phyloP scores from a whole-genome alignment of 30 jellyfish, hydroid and myxozoan genomes.

The Sanderia malayensis region DNA sequence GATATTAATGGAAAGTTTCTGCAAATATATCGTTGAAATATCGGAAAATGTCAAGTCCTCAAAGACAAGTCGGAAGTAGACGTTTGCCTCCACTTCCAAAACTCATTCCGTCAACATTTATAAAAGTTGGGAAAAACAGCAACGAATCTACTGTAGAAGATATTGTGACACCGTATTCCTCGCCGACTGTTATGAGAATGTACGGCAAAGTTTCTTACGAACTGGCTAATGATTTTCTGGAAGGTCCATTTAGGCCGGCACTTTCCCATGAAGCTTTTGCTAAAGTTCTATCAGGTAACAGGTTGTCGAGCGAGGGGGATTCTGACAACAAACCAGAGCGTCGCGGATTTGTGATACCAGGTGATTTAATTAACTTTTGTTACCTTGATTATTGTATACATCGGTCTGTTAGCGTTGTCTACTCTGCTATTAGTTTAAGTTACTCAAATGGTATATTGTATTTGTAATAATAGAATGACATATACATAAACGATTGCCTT shows the following conservation, averaged over 20 bases:
- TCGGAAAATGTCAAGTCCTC: constrained; percentile 75
- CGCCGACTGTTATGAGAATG: constrained; percentile 20
- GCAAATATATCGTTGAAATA: neutral
- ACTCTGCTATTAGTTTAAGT: too few relatives aligned
- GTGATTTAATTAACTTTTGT: too few relatives aligned
- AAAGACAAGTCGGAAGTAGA: constrained; percentile 82
- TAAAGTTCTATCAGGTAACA: constrained; percentile 11
- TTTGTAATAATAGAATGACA: too few relatives aligned
- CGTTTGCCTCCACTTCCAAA: constrained; percentile 86
- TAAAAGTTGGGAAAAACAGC: constrained; percentile 38
- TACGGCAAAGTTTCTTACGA: constrained; percentile 38
- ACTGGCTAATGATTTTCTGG: constrained; percentile 44
- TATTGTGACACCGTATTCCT: constrained; percentile 16
- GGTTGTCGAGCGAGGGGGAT: neutral
- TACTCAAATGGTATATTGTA: too few relatives aligned
- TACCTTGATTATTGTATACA: too few relatives aligned
- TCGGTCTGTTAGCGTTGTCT: too few relatives aligned
- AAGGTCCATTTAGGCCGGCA: constrained; percentile 78
- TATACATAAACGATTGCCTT: too few relatives aligned
- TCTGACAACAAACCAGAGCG: constrained; percentile 14
- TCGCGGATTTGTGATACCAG: constrained; percentile 33
- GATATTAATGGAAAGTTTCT: neutral
- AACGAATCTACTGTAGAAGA: neutral
- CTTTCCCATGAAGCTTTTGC: constrained; percentile 48
- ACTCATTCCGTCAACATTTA: constrained; percentile 30